Base-by-base conservation (phyloP, 2,888 invertebrate genomes). In the Sesia apiformis region DNA sequence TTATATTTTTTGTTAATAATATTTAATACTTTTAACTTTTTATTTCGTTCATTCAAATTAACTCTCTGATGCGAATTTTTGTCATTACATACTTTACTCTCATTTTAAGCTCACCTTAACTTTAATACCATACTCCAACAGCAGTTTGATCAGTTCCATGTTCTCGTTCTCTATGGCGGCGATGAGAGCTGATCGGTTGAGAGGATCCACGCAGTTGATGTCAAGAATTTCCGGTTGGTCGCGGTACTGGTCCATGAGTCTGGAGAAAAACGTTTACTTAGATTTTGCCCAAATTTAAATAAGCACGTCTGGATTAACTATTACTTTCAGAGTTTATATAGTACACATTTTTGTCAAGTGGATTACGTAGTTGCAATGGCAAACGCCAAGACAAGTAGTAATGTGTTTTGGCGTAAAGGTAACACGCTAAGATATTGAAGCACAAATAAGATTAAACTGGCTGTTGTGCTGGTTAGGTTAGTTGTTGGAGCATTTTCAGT, bases 81-180 rank as follows among this genome's bases (percentile, higher is more conserved):
- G 23, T 23, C 23, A n/a, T n/a, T n/a, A n/a, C 23, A 1, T 23
- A 23, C 23, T 23, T 23, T 23, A 23, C 23, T 23, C 23, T 23
- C 23, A 23, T 23, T 1, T 23, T 23, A 0, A 7, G 57, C 74
- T 77, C 76, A 94, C 95, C 90, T 96, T 96, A 55, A 97, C 95
- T 83, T 94, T 92, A 59, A 98, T 96, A 53, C 95, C 94, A 67
- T 94, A 91, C 7, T 93, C 92, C 51, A 99, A 91, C 40, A 99
- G 90, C 41, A 97, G 81, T 57, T 93, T 93, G 61, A 98, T 96
- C 56, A 99, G 92, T 70, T 98, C 98, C 59, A 96, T 95, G 79
- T 98, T 98, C 84, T 99, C 98, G 87, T 98, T 98, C 84, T 99
- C 98, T 59, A 99, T 98, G 54, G 98, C 98, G 0, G 98, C 95